A percentile compares a stretch with the other conserved stretches of the same genome.
Evolutionary conservation across 2,113 vertebrate genomes (phyloP).

Genomic region (Anguilla japonica): DNA sequence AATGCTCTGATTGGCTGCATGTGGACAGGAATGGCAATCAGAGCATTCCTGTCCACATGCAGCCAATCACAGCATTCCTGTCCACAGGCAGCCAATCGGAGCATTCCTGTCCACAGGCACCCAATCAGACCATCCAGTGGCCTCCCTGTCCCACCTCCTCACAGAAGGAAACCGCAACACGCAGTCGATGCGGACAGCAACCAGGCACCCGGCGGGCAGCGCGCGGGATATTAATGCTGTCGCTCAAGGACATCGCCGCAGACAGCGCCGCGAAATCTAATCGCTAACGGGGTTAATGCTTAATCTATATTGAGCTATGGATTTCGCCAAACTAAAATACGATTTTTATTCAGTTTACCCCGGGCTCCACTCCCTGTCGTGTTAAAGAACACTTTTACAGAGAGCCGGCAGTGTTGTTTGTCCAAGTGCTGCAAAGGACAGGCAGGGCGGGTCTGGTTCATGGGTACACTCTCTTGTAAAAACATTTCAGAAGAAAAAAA

Average conservation of each 20-base stretch:
- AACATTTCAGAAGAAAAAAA: not conserved
- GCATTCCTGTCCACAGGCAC: not conserved
- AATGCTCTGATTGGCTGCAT: no score
- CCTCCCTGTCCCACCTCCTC: no score
- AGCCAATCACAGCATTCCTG: no score
- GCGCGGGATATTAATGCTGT: constrained; percentile 19
- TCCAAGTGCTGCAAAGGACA: not conserved
- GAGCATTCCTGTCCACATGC: no score
- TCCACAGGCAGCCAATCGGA: no score
- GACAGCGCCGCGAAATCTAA: not conserved
- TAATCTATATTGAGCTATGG: constrained; percentile 54
- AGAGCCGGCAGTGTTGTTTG: not conserved
- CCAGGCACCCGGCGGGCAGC: not conserved
- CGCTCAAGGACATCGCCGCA: constrained; percentile 28
- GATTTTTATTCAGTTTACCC: constrained; percentile 52
- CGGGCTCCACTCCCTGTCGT: not conserved
- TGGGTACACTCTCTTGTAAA: not conserved
- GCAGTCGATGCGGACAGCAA: not conserved
- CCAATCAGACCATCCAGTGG: not conserved
- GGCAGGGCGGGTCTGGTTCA: not conserved
- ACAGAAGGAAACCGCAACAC: no score
- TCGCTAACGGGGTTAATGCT: constrained; percentile 44
- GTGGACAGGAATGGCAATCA: no score
- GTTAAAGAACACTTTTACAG: not conserved
- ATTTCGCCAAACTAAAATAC: constrained; percentile 44